Conservation (phyloP, 1,140 invertebrate genomes). For the Macrosteles quadrilineatus region DNA sequence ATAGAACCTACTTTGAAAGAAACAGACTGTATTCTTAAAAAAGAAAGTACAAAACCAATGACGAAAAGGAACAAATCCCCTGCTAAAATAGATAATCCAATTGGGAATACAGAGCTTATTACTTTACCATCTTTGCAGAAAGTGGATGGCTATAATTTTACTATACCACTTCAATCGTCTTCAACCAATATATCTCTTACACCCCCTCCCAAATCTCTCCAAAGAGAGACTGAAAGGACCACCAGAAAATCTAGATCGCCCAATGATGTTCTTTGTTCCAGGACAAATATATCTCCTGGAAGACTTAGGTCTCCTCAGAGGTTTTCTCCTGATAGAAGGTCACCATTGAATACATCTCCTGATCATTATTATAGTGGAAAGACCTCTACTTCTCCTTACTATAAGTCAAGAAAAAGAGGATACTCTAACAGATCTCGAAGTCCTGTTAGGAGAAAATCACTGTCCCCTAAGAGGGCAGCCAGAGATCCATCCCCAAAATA, state of each 20-base stretch:
- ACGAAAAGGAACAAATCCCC: neutral
- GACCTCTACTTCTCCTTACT: neutral
- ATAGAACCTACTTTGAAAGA: neutral
- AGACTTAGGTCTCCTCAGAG: slow-evolving; percentile 31
- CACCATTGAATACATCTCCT: slow-evolving; percentile 29
- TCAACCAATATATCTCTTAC: neutral
- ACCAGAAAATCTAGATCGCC: neutral
- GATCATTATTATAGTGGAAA: neutral
- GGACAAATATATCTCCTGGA: slow-evolving; percentile 42
- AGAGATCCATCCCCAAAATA: neutral
- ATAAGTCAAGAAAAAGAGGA: slow-evolving; percentile 6
- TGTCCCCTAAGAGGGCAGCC: neutral
- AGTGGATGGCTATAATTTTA: too few relatives aligned
- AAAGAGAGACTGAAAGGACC: too few relatives aligned
- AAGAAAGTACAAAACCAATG: neutral
- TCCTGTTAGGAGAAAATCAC: slow-evolving; percentile 14
- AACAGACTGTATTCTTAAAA: neutral
- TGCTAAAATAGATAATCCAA: neutral
- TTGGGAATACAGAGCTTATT: neutral
- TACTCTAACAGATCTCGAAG: slow-evolving; percentile 8
- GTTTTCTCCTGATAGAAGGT: neutral
- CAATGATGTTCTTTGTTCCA: too few relatives aligned
- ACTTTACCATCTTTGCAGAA: neutral
- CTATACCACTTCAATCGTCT: neutral
- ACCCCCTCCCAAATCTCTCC: neutral